These are phyloP conservation scores for Cryptus viduatorius DNA, from an alignment of 2,888 invertebrate species.

Conservation along the genomic window DNA sequence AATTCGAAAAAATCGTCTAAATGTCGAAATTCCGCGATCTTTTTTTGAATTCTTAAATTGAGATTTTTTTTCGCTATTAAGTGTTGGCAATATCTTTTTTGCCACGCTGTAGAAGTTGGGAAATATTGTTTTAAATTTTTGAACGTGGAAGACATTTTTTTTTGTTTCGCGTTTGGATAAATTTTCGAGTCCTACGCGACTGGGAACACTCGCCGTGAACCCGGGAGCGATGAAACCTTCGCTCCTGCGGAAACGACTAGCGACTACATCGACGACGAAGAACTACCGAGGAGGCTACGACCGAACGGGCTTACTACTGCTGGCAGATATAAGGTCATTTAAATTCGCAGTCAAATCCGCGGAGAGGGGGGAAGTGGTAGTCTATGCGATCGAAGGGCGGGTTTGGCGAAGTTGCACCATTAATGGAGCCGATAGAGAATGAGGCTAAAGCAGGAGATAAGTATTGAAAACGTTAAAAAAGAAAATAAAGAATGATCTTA, in stretches of 20 bases:
- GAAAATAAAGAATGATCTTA: not conserved
- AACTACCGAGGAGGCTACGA: slow-evolving; percentile 43
- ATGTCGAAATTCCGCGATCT: too few species aligned
- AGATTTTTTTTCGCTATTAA: not conserved
- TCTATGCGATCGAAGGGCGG: slow-evolving; percentile 59
- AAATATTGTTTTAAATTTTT: not conserved
- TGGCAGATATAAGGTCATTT: slow-evolving; percentile 68
- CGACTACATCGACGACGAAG: slow-evolving; percentile 35
- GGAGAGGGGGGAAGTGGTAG: slow-evolving; percentile 27
- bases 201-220: slow-evolving; percentile 40
- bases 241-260: slow-evolving; percentile 53
- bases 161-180: not conserved
- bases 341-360: slow-evolving; percentile 60
- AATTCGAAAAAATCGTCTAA: too few species aligned
- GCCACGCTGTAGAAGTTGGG: too few species aligned
- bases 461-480: slow-evolving; percentile 11
- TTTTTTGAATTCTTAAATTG: not conserved
- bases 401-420: slow-evolving; percentile 43
- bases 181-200: slow-evolving; percentile 43
- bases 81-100: not conserved
- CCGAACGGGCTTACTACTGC: slow-evolving; percentile 24
- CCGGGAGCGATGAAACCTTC: slow-evolving; percentile 50
- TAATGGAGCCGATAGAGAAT: slow-evolving; percentile 36
- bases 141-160: not conserved
- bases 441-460: not conserved